These are phyloP conservation scores for Dryobota labecula DNA, from an alignment of 2,888 invertebrate species.

Conservation along the genomic window DNA sequence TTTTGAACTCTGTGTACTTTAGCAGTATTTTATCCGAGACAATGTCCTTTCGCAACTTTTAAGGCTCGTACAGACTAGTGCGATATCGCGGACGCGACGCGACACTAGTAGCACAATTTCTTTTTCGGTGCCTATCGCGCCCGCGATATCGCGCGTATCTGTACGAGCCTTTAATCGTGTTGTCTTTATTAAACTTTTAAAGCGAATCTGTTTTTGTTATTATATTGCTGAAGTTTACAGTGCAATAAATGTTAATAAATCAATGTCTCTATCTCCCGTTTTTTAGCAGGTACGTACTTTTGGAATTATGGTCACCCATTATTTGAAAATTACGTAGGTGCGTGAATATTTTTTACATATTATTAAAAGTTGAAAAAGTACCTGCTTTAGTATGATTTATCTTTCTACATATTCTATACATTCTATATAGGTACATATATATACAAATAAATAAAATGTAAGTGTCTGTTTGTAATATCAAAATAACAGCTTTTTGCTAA, in stretches of 20 bases:
- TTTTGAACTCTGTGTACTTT: conserved; percentile 72
- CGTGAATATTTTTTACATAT: neutral
- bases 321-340: neutral
- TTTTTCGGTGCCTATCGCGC: no score
- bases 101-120: no score
- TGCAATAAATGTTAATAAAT: conserved; percentile 4
- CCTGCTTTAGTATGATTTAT: neutral
- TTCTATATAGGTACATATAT: no score
- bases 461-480: no score
- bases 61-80: no score
- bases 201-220: conserved; percentile 56
- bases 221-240: conserved; percentile 22
- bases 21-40: conserved; percentile 64
- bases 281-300: neutral
- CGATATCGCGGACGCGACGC: no score
- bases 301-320: neutral
- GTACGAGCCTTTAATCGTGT: no score
- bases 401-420: no score
- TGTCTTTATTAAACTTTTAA: conserved; percentile 59
- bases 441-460: no score
- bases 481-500: no score
- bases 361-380: neutral
- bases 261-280: conserved; percentile 1
- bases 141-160: no score
- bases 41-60: conserved; percentile 56